A percentile compares a stretch with the other conserved stretches of the same genome.
phyloP scores from a whole-genome alignment of 2,113 vertebrate species.

The Pygoscelis adeliae region DNA sequence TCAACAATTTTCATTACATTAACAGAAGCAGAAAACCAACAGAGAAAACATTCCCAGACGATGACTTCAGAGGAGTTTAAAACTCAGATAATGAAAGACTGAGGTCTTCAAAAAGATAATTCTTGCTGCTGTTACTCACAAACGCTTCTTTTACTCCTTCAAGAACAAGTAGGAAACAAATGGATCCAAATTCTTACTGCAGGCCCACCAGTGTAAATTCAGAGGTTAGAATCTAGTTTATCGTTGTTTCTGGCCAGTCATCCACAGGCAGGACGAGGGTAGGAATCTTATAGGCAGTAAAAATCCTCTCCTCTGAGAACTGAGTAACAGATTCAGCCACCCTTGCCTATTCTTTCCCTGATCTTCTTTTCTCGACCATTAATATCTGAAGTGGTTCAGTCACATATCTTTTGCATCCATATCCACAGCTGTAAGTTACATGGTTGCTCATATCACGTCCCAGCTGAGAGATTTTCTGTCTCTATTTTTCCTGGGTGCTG shows the following conservation, averaged over 20 bases:
- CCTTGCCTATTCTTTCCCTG: neutral
- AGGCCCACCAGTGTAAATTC: fast-evolving
- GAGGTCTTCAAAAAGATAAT: neutral
- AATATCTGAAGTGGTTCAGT: neutral
- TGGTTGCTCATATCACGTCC: neutral
- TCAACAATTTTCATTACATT: neutral
- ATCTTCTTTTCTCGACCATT: neutral
- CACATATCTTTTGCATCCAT: neutral
- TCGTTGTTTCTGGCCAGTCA: neutral
- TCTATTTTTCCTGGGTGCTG: neutral
- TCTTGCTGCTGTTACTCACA: neutral
- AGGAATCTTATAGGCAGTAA: neutral
- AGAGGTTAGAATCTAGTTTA: neutral
- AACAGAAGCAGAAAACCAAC: neutral
- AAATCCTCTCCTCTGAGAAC: neutral
- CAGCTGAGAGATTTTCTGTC: neutral
- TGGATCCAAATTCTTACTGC: neutral
- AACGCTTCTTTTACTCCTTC: neutral
- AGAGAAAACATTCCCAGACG: fast-evolving
- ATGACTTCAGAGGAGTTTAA: neutral
- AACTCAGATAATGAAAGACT: neutral
- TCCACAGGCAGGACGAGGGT: too few species aligned
- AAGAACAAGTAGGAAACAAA: neutral
- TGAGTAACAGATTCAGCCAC: neutral
- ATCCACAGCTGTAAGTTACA: neutral